Conservation (phyloP, 2,888 invertebrate genomes). For the Cheilosia impressa region DNA sequence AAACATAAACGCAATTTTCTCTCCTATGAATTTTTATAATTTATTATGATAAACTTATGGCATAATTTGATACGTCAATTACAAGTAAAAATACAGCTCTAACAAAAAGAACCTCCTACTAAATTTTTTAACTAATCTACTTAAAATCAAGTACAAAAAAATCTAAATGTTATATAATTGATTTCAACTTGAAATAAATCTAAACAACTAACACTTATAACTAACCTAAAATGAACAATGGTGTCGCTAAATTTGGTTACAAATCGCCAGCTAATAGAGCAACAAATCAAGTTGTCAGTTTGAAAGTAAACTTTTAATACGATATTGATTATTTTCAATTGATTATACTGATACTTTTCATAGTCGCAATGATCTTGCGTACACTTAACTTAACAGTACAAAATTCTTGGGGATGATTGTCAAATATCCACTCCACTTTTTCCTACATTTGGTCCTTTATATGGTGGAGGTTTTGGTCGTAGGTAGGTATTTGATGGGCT, state of each 20-base stretch:
- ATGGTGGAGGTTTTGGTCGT: conserved; percentile 83
- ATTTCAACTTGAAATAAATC: neutral
- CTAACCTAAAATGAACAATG: neutral
- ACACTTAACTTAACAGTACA: conserved; percentile 80
- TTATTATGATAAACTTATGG: neutral
- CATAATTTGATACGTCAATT: neutral
- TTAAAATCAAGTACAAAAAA: neutral
- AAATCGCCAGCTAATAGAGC: neutral
- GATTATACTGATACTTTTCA: conserved; percentile 36
- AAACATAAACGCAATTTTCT: no score
- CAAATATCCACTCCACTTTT: conserved; percentile 82
- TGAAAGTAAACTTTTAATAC: neutral
- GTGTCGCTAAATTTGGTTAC: neutral
- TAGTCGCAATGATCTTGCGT: neutral
- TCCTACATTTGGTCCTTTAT: conserved; percentile 80
- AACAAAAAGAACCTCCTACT: neutral
- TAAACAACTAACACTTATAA: neutral
- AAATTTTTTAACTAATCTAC: neutral
- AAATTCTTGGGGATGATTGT: conserved; percentile 83
- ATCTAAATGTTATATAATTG: neutral
- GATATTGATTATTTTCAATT: conserved; percentile 7
- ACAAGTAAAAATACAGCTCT: neutral
- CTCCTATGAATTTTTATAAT: neutral
- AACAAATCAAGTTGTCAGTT: neutral
- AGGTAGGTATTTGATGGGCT: conserved; percentile 84